Percentiles rank a stretch among this genome's conserved stretches.
Conservation (phyloP, 2,797 vertebrate species). For the Hephaestus fuliginosus region DNA sequence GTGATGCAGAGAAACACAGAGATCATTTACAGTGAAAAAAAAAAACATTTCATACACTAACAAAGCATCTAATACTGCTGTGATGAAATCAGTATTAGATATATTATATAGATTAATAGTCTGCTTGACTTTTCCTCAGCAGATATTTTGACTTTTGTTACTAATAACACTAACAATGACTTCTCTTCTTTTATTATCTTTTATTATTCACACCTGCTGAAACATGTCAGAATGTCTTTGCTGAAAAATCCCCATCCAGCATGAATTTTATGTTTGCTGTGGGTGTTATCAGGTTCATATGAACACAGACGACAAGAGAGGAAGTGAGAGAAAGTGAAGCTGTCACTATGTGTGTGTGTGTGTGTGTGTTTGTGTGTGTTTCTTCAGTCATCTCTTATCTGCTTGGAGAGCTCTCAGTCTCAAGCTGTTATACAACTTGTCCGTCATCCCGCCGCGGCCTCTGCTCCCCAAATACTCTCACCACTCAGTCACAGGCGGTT, state of each 20-base stretch:
- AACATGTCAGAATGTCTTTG: background rate
- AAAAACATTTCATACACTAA: background rate
- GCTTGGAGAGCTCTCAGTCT: constrained; percentile 11
- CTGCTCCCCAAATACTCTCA: constrained; percentile 18
- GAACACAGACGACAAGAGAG: background rate
- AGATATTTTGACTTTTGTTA: too few relatives aligned
- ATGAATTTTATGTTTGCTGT: background rate
- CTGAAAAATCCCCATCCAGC: background rate
- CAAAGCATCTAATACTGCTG: background rate
- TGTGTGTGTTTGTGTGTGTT: background rate
- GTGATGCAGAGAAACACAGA: background rate
- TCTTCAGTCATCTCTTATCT: background rate
- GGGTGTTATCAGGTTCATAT: background rate
- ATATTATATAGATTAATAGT: too few relatives aligned
- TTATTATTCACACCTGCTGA: background rate
- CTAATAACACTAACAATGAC: background rate
- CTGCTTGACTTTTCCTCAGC: too few relatives aligned
- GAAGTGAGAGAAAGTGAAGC: background rate
- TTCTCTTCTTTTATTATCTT: background rate
- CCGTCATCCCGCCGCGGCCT: constrained; percentile 12
- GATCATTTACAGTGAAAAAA: background rate
- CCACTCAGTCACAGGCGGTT: constrained; percentile 41
- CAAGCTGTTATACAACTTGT: background rate
- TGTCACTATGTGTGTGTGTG: background rate
- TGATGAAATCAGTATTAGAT: too few relatives aligned